These are phyloP conservation scores for Brachionus asplanchnoidis DNA, from an alignment of 1,140 invertebrate species.

Conservation along the genomic window DNA sequence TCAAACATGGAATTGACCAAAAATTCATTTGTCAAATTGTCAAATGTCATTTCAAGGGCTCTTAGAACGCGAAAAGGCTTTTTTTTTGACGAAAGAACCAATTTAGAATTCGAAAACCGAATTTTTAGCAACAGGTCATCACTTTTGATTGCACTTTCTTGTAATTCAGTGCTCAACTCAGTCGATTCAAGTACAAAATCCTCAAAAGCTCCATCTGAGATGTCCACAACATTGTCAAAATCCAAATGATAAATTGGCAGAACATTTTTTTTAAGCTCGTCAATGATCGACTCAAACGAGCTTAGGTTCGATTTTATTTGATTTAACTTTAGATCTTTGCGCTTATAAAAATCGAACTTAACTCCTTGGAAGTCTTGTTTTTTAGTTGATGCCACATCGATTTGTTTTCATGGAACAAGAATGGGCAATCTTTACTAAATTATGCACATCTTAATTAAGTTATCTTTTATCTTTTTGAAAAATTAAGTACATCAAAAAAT, in stretches of 20 bases:
- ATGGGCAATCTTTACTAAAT: no score
- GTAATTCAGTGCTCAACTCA: neutral
- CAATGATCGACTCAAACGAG: neutral
- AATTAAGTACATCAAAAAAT: no score
- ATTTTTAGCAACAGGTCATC: conserved; percentile 29
- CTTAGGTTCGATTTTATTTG: neutral
- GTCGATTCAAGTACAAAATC: neutral
- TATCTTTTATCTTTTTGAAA: no score
- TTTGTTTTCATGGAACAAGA: no score
- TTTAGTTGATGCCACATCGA: no score
- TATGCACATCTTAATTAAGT: no score
- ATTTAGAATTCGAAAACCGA: conserved; percentile 3
- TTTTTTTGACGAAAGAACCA: neutral
- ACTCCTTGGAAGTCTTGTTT: neutral
- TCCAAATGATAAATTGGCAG: conserved; percentile 36
- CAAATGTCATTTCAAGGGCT: neutral
- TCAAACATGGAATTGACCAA: conserved; percentile 35
- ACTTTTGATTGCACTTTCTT: neutral
- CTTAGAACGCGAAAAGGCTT: neutral
- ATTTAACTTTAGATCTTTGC: neutral
- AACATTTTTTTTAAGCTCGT: conserved; percentile 11
- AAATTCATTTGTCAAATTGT: neutral
- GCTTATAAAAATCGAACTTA: neutral
- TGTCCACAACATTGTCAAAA: conserved; percentile 27
- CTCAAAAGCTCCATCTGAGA: conserved; percentile 22